phyloP scores from a whole-genome alignment of 1,140 invertebrate species.

The Saccostrea glomerata region DNA sequence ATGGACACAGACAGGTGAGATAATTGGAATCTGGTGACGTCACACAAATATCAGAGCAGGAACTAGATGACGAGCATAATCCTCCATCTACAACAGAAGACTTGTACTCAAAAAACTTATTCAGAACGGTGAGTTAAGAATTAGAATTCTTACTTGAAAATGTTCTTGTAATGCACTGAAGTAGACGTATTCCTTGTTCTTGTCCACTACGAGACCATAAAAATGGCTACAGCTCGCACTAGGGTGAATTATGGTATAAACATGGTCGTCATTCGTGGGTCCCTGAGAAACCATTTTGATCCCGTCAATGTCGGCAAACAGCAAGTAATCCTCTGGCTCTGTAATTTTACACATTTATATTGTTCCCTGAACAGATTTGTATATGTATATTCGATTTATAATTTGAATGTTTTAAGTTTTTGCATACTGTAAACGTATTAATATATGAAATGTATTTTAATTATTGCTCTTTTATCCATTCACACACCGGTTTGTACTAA shows the following conservation, averaged over 20 bases:
- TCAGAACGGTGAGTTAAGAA: too few species aligned
- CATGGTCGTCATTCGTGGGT: neutral
- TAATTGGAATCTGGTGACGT: neutral
- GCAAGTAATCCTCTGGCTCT: neutral
- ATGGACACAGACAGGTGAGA: slow-evolving; percentile 21
- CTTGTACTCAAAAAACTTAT: neutral
- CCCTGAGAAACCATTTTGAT: slow-evolving; percentile 29
- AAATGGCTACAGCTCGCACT: neutral
- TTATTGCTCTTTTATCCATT: too few species aligned
- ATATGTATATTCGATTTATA: neutral
- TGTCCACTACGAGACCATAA: slow-evolving; percentile 4
- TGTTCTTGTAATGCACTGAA: slow-evolving; percentile 27
- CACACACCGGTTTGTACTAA: too few species aligned
- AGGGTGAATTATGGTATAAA: slow-evolving; percentile 1
- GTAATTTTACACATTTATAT: neutral
- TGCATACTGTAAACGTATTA: too few species aligned
- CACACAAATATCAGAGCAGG: slow-evolving; percentile 33
- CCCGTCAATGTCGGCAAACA: slow-evolving; percentile 36
- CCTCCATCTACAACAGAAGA: slow-evolving; percentile 24
- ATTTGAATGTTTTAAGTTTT: too few species aligned
- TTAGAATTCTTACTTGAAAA: too few species aligned
- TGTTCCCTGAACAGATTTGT: neutral
- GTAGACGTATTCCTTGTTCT: neutral
- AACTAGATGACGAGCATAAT: neutral
- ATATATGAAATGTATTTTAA: too few species aligned